A percentile compares a stretch with the other conserved stretches of the same genome.
These are phyloP conservation scores for Butorides virescens DNA, from an alignment of 2,113 vertebrate species.

Conservation along the genomic window DNA sequence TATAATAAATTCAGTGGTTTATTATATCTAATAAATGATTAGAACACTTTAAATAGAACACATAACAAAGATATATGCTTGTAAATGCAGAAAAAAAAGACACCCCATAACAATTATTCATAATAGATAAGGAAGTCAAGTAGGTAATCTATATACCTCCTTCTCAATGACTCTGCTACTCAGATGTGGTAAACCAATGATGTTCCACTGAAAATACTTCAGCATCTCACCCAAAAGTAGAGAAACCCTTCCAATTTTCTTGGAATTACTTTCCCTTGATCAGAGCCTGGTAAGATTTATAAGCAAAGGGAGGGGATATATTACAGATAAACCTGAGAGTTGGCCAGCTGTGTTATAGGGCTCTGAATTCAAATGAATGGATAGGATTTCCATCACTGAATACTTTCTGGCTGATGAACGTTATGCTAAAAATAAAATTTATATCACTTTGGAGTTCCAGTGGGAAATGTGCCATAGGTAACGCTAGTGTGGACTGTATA, in stretches of 20 bases:
- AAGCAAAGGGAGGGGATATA: not conserved
- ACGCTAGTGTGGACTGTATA: not conserved
- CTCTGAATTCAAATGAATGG: not conserved
- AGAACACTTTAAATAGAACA: not conserved
- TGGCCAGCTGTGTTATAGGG: not conserved
- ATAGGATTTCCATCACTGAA: not conserved
- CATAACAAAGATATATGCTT: not conserved
- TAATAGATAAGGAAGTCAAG: not conserved
- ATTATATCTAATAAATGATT: not conserved
- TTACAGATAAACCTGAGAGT: not conserved
- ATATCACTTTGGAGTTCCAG: not conserved
- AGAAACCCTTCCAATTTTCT: not conserved
- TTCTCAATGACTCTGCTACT: not conserved
- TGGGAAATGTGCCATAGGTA: not conserved
- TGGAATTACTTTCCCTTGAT: not conserved
- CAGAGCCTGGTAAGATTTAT: not conserved
- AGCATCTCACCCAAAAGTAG: not conserved
- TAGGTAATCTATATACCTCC: not conserved
- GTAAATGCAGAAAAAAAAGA: not conserved
- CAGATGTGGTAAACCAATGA: not conserved
- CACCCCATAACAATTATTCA: accelerated
- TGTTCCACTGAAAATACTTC: not conserved
- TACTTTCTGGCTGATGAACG: not conserved
- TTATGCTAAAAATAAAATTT: not conserved
- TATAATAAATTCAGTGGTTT: not conserved